Base-by-base conservation (phyloP, 2,888 invertebrate species). In the Drosophila nr. perissopoda region DNA sequence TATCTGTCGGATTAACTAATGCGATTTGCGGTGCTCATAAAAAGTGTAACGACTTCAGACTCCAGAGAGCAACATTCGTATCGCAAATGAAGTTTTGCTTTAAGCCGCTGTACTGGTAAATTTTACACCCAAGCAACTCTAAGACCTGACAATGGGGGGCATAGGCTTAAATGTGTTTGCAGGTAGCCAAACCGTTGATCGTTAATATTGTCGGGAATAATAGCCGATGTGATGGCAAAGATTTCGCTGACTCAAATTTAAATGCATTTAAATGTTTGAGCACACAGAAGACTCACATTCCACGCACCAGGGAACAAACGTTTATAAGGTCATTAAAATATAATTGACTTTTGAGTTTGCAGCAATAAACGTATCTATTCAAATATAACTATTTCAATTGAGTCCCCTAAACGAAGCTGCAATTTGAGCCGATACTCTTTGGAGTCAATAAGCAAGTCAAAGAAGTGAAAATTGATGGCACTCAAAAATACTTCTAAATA, bases 1-100 rank as follows among this genome's bases (percentile, higher is more conserved):
- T 85, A 78, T 84, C 84, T 88, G 84, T 85, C 84, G 88, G 84
- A 84, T 88, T 84, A 84, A 88, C 84, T 84, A 84, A 84, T 84
- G 81, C 84, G 84, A 88, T 84, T 84, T 84, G 86, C 82, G 76
- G 78, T 80, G 83, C 78, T 86, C 84, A 83, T 84, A 88, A 84
- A 84, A 84, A 88, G 76, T 88, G 76, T 88, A 84, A 84, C 84
- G 84, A 84, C 84, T 84, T 69, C 56, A 67, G 65, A 60, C 65
- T 81, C 66, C 51, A 38, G 67, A 67, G 67, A 72, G 61, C 69
- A 54, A 60, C 16, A 68, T 57, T 57, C 63, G 68, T 53, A 68
- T 38, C 31, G 69, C 76, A 80, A 70, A 80, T 76, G 69, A 80
- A 69, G 70, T 69, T 76, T 80, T 64, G 59, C 61, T 29, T 52